Evolutionary conservation across 1,140 invertebrate genomes (phyloP).

Genomic region (Apolygus lucorum): DNA sequence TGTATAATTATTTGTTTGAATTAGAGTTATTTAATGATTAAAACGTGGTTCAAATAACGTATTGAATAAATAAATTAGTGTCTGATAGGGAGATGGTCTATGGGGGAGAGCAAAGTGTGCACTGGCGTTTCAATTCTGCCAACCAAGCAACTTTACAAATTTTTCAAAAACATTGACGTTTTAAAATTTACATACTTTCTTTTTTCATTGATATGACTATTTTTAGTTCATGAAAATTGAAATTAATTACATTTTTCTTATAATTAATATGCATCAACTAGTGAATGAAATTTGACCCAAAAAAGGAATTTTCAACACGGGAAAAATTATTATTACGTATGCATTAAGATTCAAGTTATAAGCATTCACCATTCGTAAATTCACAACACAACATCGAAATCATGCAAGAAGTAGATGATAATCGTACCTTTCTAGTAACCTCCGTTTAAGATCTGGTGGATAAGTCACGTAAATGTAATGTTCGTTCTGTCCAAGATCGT

Average conservation of each 20-base stretch:
- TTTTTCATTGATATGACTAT: too few species aligned
- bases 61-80: too few species aligned
- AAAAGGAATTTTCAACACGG: neutral
- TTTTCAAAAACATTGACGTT: too few species aligned
- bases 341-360: neutral
- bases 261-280: neutral
- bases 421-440: constrained; percentile 64
- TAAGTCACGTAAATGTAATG: constrained; percentile 80
- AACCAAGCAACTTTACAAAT: too few species aligned
- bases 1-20: too few species aligned
- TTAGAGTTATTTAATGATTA: too few species aligned
- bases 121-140: too few species aligned
- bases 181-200: too few species aligned
- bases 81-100: too few species aligned
- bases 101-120: too few species aligned
- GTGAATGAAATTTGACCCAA: neutral
- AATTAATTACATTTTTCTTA: neutral
- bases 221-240: neutral
- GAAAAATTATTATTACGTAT: neutral
- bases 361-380: neutral
- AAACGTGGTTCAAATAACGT: too few species aligned
- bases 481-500: constrained; percentile 37
- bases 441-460: constrained; percentile 69
- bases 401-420: constrained; percentile 9
- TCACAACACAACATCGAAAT: constrained; percentile 8